Base-by-base conservation (phyloP, 2,113 vertebrate species). In the Murina feae region DNA sequence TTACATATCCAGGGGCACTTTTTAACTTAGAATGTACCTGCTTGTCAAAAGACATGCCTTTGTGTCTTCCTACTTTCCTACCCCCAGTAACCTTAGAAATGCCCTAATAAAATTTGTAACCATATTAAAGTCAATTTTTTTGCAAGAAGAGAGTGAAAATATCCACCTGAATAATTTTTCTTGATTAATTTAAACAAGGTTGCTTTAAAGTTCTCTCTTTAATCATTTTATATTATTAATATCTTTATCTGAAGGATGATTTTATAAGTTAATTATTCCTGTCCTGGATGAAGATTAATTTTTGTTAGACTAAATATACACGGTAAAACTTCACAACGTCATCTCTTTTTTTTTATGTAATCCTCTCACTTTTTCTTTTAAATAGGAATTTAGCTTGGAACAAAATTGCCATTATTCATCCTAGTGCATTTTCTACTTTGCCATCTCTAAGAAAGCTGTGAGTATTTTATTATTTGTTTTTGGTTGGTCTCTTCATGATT, bases 371-470 rank as follows among this genome's bases (percentile, higher is more conserved):
- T 96, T 95, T 89, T 97, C 90, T 72, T 49, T 47, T 14, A 30
- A 95, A 28, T 89, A 99, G 99, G 49, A 99, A 99, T 97, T 98
- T 99, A 95, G 99, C 99, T 68, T 99, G 99, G 99, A 99, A 99
- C 98, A 98, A 98, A 97, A 97, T 99, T 95, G 96, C 96, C 44
- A 91, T 97, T 16, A 98, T 99, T 98, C 98, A 99, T 88, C 98
- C 98, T 16, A 98, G 97, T 95, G 98, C 98, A 6, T 99, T 99
- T 98, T 99, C 98, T 14, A 98, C 98, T 96, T 98, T 99, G 89
- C 98, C 99, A 8, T 99, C 99, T 86, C 98, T 99, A 91, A 98
- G 98, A 97, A 99, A 99, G 98, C 98, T 99, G 99, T 99, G 98
- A 99, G 99, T 99, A 97, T 96, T 93, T 95, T 79, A 17, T 85